Evolutionary conservation across 1,140 invertebrate species (phyloP).

Genomic region (Lordiphosa collinella): DNA sequence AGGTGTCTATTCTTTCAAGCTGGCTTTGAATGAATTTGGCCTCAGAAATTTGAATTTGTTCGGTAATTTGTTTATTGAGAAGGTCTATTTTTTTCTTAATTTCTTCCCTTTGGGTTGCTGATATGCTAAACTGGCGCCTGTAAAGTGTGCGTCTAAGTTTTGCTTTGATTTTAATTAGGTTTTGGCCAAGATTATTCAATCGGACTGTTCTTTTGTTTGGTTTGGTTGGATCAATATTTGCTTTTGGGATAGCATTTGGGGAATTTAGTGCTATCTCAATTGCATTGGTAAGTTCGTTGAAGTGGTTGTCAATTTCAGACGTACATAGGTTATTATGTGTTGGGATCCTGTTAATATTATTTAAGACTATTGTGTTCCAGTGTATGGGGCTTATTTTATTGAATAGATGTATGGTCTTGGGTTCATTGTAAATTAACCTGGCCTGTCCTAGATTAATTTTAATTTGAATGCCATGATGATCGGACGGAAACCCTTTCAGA

Average conservation of each 20-base stretch:
- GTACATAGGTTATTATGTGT: neutral
- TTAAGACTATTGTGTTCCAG: neutral
- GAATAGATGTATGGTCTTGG: neutral
- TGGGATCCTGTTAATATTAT: neutral
- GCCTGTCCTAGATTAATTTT: neutral
- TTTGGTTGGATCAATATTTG: neutral
- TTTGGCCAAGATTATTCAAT: neutral
- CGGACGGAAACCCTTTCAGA: conserved; percentile 1
- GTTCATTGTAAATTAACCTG: neutral
- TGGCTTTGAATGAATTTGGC: too few relatives aligned
- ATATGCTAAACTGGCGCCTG: neutral
- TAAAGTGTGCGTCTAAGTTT: neutral
- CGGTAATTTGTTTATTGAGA: too few relatives aligned
- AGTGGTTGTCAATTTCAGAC: neutral
- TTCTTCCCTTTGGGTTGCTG: too few relatives aligned
- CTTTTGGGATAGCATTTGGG: neutral
- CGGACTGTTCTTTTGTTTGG: neutral
- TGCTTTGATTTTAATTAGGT: neutral
- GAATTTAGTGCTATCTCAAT: conserved; percentile 2
- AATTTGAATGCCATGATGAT: conserved; percentile 4
- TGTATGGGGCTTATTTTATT: neutral
- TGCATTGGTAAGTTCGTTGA: neutral
- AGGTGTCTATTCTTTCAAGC: too few relatives aligned
- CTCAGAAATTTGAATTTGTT: too few relatives aligned
- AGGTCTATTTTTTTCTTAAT: too few relatives aligned